Evolutionary conservation across 2,888 invertebrate species (phyloP).

Genomic region (Stomorhina lunata): DNA sequence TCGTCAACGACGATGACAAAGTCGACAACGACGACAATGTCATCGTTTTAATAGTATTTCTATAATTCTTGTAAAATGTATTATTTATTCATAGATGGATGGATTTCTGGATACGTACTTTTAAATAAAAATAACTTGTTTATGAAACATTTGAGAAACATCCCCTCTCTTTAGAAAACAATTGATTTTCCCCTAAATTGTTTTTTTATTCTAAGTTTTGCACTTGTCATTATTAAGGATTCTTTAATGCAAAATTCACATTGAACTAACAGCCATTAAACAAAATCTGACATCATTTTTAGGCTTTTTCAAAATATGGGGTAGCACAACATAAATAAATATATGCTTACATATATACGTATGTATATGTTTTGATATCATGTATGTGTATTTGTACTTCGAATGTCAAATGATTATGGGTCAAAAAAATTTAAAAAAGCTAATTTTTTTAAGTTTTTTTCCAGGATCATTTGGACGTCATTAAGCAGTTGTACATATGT

Average conservation of each 20-base stretch:
- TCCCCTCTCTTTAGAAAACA: conserved; percentile 36
- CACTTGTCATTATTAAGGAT: conserved; percentile 52
- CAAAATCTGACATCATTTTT: conserved; percentile 37
- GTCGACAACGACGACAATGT: not conserved
- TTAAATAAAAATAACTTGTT: not conserved
- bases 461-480: not conserved
- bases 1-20: not conserved
- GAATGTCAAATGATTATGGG: not conserved
- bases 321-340: no score
- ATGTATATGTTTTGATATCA: not conserved
- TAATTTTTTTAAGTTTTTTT: not conserved
- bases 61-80: not conserved
- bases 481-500: not conserved
- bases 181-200: conserved; percentile 38
- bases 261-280: not conserved
- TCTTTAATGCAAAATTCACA: conserved; percentile 18
- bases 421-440: not conserved
- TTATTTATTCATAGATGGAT: not conserved
- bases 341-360: no score
- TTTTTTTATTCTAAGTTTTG: conserved; percentile 35
- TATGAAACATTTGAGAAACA: conserved; percentile 3
- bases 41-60: not conserved
- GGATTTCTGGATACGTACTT: not conserved
- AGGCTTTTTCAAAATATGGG: not conserved
- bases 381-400: not conserved